Conservation (phyloP, 1,140 invertebrate genomes). For the Lasioglossum baleicum region DNA sequence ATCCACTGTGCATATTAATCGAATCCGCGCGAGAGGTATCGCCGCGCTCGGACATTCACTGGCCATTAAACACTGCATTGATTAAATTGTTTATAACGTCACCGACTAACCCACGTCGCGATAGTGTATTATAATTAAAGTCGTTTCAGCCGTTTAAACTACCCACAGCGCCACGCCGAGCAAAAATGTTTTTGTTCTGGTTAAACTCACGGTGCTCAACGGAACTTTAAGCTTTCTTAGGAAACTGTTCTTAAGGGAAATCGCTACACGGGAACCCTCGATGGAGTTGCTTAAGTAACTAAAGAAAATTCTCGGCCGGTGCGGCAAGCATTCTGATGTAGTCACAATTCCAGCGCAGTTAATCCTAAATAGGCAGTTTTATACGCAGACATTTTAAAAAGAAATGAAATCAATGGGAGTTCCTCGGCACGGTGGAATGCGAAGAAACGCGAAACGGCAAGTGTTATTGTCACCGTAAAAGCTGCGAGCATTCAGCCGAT, state of each 20-base stretch:
- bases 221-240: constrained; percentile 48
- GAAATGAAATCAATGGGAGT: too few relatives aligned
- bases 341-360: constrained; percentile 8
- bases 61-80: constrained; percentile 25
- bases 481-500: background rate
- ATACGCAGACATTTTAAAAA: too few relatives aligned
- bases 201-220: constrained; percentile 20
- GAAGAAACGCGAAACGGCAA: background rate
- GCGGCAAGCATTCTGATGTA: background rate
- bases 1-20: too few relatives aligned
- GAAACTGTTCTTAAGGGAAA: constrained; percentile 43
- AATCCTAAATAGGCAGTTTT: constrained; percentile 19
- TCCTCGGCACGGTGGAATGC: too few relatives aligned
- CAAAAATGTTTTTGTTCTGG: constrained; percentile 42
- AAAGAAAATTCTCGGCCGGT: constrained; percentile 26
- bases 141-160: constrained; percentile 26
- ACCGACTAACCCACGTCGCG: background rate
- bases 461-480: background rate
- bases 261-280: constrained; percentile 21
- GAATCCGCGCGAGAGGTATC: too few relatives aligned
- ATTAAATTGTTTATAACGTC: constrained; percentile 32
- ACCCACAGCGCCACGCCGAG: background rate
- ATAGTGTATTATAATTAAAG: constrained; percentile 37
- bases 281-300: constrained; percentile 35
- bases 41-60: too few relatives aligned